A percentile compares a stretch with the other conserved stretches of the same genome.
Conservation (phyloP, 2,797 vertebrate species). For the Rhabdophis nuchalis region DNA sequence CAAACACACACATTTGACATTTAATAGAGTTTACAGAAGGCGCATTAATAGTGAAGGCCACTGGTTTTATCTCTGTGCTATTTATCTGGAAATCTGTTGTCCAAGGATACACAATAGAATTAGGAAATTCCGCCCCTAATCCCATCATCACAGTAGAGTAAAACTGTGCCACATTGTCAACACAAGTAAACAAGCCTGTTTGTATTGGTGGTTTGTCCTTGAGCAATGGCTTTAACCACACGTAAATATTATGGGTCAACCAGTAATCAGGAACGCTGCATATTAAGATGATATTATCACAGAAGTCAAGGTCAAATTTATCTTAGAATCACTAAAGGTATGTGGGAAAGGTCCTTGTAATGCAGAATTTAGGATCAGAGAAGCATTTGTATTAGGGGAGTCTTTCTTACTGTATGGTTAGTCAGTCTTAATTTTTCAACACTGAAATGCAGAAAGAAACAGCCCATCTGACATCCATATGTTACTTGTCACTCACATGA, state of each 20-base stretch:
- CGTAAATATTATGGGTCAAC: neutral
- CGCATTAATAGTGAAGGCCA: neutral
- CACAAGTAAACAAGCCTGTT: neutral
- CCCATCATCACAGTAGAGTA: neutral
- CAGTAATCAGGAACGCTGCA: neutral
- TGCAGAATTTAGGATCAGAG: neutral
- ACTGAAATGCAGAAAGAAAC: neutral
- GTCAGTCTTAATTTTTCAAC: neutral
- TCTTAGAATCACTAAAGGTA: neutral
- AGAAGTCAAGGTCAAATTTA: neutral
- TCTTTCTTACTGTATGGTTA: neutral
- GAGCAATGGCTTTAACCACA: neutral
- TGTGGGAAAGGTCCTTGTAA: neutral
- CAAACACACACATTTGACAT: neutral
- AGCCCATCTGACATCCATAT: neutral
- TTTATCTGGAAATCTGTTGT: neutral
- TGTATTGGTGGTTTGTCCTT: neutral
- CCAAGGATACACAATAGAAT: neutral
- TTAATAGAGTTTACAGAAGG: neutral
- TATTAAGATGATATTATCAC: neutral
- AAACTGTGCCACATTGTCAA: neutral
- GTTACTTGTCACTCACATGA: neutral
- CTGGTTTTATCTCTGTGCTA: neutral
- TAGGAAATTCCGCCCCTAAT: neutral
- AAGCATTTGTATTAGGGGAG: neutral